phyloP scores from a whole-genome alignment of 1,140 invertebrate species.

The Cataglyphis hispanica region DNA sequence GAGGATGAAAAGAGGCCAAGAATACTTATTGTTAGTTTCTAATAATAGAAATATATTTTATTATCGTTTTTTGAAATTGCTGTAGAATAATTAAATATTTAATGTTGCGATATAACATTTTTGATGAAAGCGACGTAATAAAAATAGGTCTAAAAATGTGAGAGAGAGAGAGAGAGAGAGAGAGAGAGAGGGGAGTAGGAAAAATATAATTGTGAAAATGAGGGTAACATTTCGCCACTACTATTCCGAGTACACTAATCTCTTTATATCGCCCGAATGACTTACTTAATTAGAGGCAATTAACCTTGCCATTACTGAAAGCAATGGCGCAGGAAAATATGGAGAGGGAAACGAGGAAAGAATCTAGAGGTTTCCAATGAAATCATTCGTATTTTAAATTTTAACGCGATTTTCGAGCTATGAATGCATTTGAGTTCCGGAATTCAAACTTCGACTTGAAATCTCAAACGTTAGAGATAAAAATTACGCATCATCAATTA shows the following conservation, averaged over 20 bases:
- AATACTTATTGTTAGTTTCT: background rate
- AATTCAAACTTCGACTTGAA: background rate
- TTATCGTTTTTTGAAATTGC: background rate
- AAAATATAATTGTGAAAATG: constrained; percentile 60
- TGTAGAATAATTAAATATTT: background rate
- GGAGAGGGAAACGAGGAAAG: background rate
- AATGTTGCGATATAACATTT: background rate
- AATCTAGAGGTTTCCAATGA: background rate
- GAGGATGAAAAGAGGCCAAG: background rate
- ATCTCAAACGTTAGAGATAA: background rate
- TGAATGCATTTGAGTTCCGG: background rate
- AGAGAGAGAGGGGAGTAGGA: background rate
- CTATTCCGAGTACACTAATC: constrained; percentile 30
- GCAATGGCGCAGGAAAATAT: constrained; percentile 65
- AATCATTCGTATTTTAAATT: background rate
- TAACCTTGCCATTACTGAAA: constrained; percentile 80
- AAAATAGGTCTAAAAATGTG: constrained; percentile 4
- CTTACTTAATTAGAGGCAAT: constrained; percentile 80
- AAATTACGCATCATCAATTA: constrained; percentile 2
- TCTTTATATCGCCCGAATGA: constrained; percentile 37
- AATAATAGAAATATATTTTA: background rate
- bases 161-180: background rate
- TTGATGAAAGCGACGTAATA: constrained; percentile 27
- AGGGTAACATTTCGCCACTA: constrained; percentile 67
- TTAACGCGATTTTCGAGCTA: background rate